A percentile compares a stretch with the other conserved stretches of the same genome.
phyloP scores from a whole-genome alignment of 2,113 vertebrate genomes.

The Pristiophorus japonicus region DNA sequence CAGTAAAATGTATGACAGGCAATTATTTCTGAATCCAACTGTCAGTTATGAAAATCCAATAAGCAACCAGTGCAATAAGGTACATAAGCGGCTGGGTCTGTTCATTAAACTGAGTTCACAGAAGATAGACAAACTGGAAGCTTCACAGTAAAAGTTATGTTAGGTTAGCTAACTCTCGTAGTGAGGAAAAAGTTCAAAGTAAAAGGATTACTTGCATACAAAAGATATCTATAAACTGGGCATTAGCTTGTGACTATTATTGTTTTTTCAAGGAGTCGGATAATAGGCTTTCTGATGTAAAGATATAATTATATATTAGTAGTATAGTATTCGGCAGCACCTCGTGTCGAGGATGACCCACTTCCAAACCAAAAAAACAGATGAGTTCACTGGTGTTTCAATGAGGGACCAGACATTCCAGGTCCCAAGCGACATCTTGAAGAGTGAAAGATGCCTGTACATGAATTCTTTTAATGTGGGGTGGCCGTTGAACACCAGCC shows the following conservation, averaged over 20 bases:
- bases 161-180: background rate
- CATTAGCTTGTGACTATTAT: background rate
- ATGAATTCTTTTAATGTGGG: too few relatives aligned
- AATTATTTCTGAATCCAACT: background rate
- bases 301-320: too few relatives aligned
- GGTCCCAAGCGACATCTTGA: too few relatives aligned
- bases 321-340: too few relatives aligned
- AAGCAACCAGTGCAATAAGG: background rate
- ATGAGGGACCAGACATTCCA: too few relatives aligned
- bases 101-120: background rate
- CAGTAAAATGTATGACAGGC: background rate
- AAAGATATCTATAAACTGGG: background rate
- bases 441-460: too few relatives aligned
- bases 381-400: too few relatives aligned
- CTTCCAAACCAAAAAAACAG: too few relatives aligned
- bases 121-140: too few relatives aligned
- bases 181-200: background rate
- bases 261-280: background rate
- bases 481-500: too few relatives aligned
- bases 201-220: background rate
- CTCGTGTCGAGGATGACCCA: too few relatives aligned
- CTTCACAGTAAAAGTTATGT: background rate
- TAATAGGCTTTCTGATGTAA: too few relatives aligned
- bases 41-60: conserved; percentile 13
- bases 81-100: background rate